Evolutionary conservation across 2,888 invertebrate genomes (phyloP), one percentile per base, ranked within the genome.

Genomic region (Rotaria macrura): DNA sequence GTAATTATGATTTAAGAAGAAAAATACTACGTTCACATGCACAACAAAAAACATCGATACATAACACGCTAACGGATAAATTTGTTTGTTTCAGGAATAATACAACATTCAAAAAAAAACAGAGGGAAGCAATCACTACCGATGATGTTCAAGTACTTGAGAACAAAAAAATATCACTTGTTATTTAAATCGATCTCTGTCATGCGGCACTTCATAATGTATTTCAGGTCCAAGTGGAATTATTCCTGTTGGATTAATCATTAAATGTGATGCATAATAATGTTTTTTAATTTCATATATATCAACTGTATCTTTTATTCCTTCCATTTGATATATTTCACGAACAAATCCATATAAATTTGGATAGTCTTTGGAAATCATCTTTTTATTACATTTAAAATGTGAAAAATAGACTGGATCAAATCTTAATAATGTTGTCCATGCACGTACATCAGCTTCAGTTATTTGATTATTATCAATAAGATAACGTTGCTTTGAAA

Each of bases 351-450:
- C 89, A 89, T 89, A 90, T n/a, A 90, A 87, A 86, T 89, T 90
- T 7, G 89, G 89, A 85, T 89, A 90, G 86, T 90, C 90, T 34
- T 88, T 57, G 25, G 72, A 86, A 43, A 90, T 88, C 74, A 88
- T 88, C 85, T 89, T 89, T 87, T 89, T 89, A 87, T 90, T 90
- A 84, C 90, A 89, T 89, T 90, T 90, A 87, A 90, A 90, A 85
- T 89, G 89, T n/a, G 88, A 88, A 84, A 88, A 88, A 87, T 90
- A 90, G 23, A 89, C 90, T 85, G 87, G 87, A 87, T 90, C 90
- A 87, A 90, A 90, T 34, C 90, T 87, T 29, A 90, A 87, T 10
- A 90, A 87, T 14, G 90, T 89, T 5, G 89, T 87, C 87, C 89
- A 90, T 23, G 90, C 87, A 57, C 90, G 87, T n/a, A 90, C 87